Conservation (phyloP, 2,888 invertebrate species). For the Cephus pygmeus region DNA sequence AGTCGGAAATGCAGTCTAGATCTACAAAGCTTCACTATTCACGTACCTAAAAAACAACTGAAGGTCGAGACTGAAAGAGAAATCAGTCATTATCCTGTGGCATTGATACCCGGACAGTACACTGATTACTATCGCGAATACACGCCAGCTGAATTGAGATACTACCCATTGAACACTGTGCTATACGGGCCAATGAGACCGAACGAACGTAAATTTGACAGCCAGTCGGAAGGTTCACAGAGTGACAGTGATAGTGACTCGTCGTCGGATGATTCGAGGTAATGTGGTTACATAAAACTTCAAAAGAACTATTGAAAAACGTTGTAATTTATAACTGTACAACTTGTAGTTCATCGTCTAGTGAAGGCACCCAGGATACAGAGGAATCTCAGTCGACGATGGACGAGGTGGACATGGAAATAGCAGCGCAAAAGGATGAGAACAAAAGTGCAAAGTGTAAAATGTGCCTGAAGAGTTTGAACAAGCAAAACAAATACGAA, state of each 20-base stretch:
- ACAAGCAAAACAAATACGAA: constrained; percentile 68
- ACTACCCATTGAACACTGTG: constrained; percentile 93
- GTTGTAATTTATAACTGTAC: constrained; percentile 12
- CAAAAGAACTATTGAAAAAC: constrained; percentile 4
- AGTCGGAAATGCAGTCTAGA: constrained; percentile 88
- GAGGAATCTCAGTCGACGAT: constrained; percentile 64
- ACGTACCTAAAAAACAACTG: constrained; percentile 75
- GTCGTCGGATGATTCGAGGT: constrained; percentile 68
- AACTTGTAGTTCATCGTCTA: constrained; percentile 62
- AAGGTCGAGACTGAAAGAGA: constrained; percentile 69
- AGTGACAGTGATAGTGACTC: constrained; percentile 64
- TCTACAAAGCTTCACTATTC: constrained; percentile 89
- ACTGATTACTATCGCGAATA: constrained; percentile 86
- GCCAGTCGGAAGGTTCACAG: constrained; percentile 70
- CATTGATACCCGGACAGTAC: constrained; percentile 96
- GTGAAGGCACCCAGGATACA: constrained; percentile 65
- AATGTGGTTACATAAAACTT: not conserved
- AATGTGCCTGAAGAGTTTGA: constrained; percentile 66
- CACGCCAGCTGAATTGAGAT: constrained; percentile 86
- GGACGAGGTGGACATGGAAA: constrained; percentile 63
- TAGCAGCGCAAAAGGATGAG: constrained; percentile 56
- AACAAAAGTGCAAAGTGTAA: constrained; percentile 64
- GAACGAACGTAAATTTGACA: constrained; percentile 66
- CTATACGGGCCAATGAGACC: constrained; percentile 73
- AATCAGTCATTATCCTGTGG: constrained; percentile 85